Percentiles rank a stretch among this genome's conserved stretches.
phyloP scores from a whole-genome alignment of 2,797 vertebrate genomes.

The Pseudopleuronectes americanus region DNA sequence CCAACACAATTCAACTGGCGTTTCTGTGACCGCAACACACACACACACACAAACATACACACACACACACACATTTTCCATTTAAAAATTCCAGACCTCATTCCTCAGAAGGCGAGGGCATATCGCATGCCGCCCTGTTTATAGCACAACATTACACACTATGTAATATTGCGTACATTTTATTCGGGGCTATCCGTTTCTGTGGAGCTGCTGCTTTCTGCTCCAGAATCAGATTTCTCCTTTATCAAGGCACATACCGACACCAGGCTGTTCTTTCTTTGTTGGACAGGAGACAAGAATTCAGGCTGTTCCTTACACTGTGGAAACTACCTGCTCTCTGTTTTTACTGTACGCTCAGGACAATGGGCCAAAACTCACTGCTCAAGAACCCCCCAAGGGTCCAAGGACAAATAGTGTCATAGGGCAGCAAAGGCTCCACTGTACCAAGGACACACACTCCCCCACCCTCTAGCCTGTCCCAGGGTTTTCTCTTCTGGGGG shows the following conservation, averaged over 20 bases:
- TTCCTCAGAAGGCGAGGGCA: constrained; percentile 22
- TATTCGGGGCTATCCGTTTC: neutral
- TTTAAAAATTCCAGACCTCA: constrained; percentile 39
- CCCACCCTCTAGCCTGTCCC: neutral
- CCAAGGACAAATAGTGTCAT: constrained; percentile 21
- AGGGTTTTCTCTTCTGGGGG: constrained; percentile 31
- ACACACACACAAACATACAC: constrained; percentile 1
- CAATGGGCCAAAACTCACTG: neutral
- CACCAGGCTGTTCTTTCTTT: constrained; percentile 4
- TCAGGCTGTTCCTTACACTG: neutral
- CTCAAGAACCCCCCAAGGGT: neutral
- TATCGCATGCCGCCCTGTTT: constrained; percentile 5
- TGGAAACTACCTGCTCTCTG: constrained; percentile 24
- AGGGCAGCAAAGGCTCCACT: constrained; percentile 17
- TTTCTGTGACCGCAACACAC: neutral
- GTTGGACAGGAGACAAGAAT: constrained; percentile 2
- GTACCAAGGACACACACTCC: neutral
- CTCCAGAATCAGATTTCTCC: neutral
- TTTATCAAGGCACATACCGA: neutral
- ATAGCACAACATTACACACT: constrained; percentile 29
- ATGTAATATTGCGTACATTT: constrained; percentile 28
- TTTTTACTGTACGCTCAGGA: constrained; percentile 20
- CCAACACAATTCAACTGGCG: neutral
- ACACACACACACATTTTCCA: constrained; percentile 36
- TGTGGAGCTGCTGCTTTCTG: neutral